Base-by-base conservation (phyloP, 2,888 invertebrate species). In the Dyspetes luteomarginatus region DNA sequence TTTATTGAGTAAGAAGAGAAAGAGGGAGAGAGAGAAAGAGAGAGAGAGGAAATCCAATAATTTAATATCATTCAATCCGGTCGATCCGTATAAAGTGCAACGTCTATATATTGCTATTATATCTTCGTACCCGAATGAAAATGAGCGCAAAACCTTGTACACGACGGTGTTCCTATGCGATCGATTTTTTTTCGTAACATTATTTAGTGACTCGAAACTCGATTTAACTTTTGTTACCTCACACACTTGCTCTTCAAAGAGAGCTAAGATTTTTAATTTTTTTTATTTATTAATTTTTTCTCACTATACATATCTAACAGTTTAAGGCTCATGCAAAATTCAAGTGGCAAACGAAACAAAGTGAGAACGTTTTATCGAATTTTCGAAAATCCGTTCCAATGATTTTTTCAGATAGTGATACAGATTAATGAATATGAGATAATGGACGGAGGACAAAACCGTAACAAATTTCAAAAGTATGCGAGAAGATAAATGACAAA, bases 1-100 rank as follows among this genome's bases (percentile, higher is more conserved):
- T 74, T 74, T 74, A 15, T 65, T 74, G 74, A 74, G 50, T 74
- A 65, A 15, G 45, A 9, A 56, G 17, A 56, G 5, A 28, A 5
- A 45, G 5, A 56, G 28, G 56, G 24, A n/a, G 3, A 43, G 3
- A 30, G 30, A 30, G 30, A 30, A 9, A 3, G 30, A 30, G 30
- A 30, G 30, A 30, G 30, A 30, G 30, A 3, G 28, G n/a, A n/a
- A 26, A 69, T 15, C 45, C 30, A 45, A 30, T 30, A 64, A 65
- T 56, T 30, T 45, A 65, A 56, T 65, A 43, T 48, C 30, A 56
- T 65, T 56, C 65, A 65, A n/a, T n/a, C n/a, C 48, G 30, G 45
- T 56, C 48, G 74, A 65, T 65, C 56, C 56, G 56, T 15, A 30
- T 56, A 48, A 56, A 74, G 30, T 55, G 43, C 52, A 41, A 41